Evolutionary conservation across 2,888 invertebrate species (phyloP), one percentile per base, ranked within the genome.

Genomic region (Clistopyga incitator): DNA sequence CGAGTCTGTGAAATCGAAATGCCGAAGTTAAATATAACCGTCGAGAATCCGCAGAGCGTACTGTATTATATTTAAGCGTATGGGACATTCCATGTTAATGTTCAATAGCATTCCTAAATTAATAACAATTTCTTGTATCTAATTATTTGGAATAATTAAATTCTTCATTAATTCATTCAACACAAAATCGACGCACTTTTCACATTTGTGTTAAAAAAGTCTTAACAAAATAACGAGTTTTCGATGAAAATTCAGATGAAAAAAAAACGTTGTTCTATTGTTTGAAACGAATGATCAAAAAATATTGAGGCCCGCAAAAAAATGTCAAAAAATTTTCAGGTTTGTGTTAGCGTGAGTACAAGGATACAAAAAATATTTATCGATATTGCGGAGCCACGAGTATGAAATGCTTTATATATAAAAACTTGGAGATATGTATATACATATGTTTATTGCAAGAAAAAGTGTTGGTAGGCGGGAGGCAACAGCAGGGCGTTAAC

Each of bases 401-500:
- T n/a, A 50, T 18, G 50, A 50, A 50, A 25, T 25, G 34, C 29
- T 10, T 18, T 6, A 42, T 65, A 65, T 23, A 20, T 11, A 65
- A 10, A 56, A n/a, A 20, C 10, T 50, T 59, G 15, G 18, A 6
- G 29, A 45, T 52, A 52, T 38, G 64, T 64, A 47, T 38, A 70
- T 64, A 47, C 13, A 68, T 45, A 47, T 65, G 18, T 45, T 61
- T 38, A 34, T 42, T 29, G n/a, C 54, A 65, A 74, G 67, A 82
- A 75, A 78, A 78, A 74, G 72, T n/a, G 47, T 6, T 18, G 86
- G 90, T 91, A 90, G 89, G 90, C 89, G 90, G 84, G 82, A 81
- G 71, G 81, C 85, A 71, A 74, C 70, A 64, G 84, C 50, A 90
- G 91, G 91, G 89, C 91, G 89, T 92, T 92, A 88, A 92, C 91